phyloP scores from a whole-genome alignment of 2,113 vertebrate species.

The Anas platyrhynchos region DNA sequence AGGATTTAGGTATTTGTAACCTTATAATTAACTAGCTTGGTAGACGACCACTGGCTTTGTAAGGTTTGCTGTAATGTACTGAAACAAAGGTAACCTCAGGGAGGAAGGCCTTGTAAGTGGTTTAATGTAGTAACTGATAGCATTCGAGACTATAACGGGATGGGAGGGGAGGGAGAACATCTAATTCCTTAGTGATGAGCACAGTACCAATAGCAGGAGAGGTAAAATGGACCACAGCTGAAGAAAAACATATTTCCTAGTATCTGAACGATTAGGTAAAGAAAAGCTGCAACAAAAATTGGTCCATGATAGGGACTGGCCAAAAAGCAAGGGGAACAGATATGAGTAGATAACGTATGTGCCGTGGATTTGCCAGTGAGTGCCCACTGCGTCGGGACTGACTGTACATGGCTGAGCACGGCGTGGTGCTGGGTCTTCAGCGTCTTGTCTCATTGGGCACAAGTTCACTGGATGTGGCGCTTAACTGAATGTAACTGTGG shows the following conservation, averaged over 20 bases:
- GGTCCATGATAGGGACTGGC: not conserved
- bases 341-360: rapidly evolving
- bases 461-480: not conserved
- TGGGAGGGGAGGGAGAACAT: not conserved
- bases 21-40: not conserved
- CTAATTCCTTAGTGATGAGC: not conserved
- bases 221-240: not conserved
- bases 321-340: not conserved
- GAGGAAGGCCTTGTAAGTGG: not conserved
- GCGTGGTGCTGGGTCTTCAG: not conserved
- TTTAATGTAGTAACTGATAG: not conserved
- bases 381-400: not conserved
- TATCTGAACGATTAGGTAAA: not conserved
- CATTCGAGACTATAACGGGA: not conserved
- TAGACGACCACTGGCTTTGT: not conserved
- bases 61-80: not conserved
- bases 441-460: not conserved
- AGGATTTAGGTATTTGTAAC: not conserved
- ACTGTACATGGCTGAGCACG: not conserved
- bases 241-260: not conserved
- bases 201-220: rapidly evolving
- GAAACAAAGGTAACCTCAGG: conserved; percentile 52
- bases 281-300: not conserved
- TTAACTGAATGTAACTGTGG: conserved; percentile 36
- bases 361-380: not conserved